A percentile compares a stretch with the other conserved stretches of the same genome.
Conservation (phyloP, 2,888 invertebrate genomes). For the Trypoxylon attenuatum region DNA sequence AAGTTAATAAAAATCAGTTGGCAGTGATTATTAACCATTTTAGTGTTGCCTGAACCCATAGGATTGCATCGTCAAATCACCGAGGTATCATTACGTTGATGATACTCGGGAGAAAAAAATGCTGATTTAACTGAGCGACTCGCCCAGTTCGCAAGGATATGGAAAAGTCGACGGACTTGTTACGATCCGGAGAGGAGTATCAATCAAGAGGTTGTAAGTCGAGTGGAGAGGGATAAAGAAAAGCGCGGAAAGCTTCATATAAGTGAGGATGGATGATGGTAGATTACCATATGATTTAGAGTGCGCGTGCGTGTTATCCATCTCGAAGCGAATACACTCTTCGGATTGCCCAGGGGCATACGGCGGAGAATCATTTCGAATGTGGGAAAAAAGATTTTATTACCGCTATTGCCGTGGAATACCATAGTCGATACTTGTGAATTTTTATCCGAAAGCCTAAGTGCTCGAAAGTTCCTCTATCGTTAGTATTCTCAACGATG, state of each 20-base stretch:
- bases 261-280: not conserved
- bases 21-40: too few relatives aligned
- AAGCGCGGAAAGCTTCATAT: not conserved
- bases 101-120: too few relatives aligned
- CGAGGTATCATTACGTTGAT: too few relatives aligned
- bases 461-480: not conserved
- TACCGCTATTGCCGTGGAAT: too few relatives aligned
- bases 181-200: not conserved
- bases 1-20: too few relatives aligned
- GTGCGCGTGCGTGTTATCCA: not conserved
- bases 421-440: not conserved
- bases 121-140: too few relatives aligned
- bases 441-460: not conserved
- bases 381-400: not conserved
- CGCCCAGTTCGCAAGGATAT: too few relatives aligned
- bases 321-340: not conserved
- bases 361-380: not conserved
- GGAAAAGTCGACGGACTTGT: conserved; percentile 21
- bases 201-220: not conserved
- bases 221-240: not conserved
- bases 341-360: not conserved
- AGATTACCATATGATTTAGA: not conserved
- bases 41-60: too few relatives aligned
- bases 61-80: too few relatives aligned
- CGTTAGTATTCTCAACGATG: too few relatives aligned